Percentiles rank a stretch among this genome's conserved stretches.
Evolutionary conservation across 2,797 vertebrate genomes (phyloP).

Genomic region (Merluccius polli): DNA sequence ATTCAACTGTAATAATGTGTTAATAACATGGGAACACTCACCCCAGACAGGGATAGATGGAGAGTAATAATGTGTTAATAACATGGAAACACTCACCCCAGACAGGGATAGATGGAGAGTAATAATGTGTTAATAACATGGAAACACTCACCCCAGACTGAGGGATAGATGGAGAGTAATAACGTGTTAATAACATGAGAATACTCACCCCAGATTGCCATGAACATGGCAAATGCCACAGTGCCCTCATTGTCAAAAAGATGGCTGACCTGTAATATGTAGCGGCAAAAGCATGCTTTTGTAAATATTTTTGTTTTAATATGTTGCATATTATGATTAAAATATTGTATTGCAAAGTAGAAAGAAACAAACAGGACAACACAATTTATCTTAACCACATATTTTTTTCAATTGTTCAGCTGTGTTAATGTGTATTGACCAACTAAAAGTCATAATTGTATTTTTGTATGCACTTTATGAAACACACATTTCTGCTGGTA

Average conservation of each 20-base stretch:
- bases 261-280: conserved; percentile 78
- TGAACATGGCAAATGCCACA: conserved; percentile 86
- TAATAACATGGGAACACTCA: too few relatives aligned
- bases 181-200: background rate
- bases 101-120: too few relatives aligned
- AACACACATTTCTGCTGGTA: background rate
- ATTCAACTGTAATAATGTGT: too few relatives aligned
- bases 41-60: too few relatives aligned
- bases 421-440: background rate
- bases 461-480: background rate
- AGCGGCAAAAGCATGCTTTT: background rate
- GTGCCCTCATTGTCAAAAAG: conserved; percentile 92
- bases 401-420: background rate
- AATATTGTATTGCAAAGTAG: background rate
- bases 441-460: background rate
- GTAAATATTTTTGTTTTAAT: too few relatives aligned
- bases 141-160: too few relatives aligned
- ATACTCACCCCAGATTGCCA: conserved; percentile 94
- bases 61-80: too few relatives aligned
- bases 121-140: too few relatives aligned
- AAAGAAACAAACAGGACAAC: background rate
- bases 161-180: background rate
- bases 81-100: too few relatives aligned
- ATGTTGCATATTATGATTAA: background rate
- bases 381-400: background rate